phyloP scores from a whole-genome alignment of 2,113 vertebrate species.

The Miniopterus natalensis region DNA sequence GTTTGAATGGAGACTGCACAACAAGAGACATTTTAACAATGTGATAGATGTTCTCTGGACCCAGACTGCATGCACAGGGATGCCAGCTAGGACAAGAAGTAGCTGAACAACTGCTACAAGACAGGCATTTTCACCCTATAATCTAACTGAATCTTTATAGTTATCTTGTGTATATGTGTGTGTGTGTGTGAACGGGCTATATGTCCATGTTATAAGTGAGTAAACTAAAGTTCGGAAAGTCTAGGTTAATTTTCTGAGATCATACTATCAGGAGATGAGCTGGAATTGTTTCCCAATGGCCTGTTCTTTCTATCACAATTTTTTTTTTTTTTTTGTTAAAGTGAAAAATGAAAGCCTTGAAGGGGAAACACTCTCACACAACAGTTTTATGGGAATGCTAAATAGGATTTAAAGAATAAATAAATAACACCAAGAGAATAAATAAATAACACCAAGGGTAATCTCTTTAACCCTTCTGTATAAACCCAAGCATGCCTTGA shows the following conservation, averaged over 20 bases:
- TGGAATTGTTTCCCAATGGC: neutral
- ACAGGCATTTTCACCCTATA: neutral
- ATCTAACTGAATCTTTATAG: neutral
- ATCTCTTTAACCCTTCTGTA: neutral
- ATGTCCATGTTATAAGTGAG: neutral
- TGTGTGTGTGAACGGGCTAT: neutral
- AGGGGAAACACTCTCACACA: neutral
- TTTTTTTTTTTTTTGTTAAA: neutral
- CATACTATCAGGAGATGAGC: neutral
- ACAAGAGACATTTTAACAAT: neutral
- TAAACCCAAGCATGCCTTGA: neutral
- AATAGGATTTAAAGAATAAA: neutral
- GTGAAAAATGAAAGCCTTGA: neutral
- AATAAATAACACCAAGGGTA: neutral
- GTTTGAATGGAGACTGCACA: neutral
- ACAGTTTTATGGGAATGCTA: neutral
- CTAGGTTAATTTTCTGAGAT: neutral
- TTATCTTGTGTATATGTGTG: neutral
- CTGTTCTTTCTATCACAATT: neutral
- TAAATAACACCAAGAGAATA: neutral
- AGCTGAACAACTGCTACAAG: neutral
- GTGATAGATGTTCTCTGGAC: neutral
- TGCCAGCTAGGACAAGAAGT: neutral
- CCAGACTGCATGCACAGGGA: neutral
- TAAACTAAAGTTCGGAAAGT: neutral